Evolutionary conservation across 2,888 invertebrate species (phyloP), one percentile per base, ranked within the genome.

Genomic region (Lasioglossum zephyrum): DNA sequence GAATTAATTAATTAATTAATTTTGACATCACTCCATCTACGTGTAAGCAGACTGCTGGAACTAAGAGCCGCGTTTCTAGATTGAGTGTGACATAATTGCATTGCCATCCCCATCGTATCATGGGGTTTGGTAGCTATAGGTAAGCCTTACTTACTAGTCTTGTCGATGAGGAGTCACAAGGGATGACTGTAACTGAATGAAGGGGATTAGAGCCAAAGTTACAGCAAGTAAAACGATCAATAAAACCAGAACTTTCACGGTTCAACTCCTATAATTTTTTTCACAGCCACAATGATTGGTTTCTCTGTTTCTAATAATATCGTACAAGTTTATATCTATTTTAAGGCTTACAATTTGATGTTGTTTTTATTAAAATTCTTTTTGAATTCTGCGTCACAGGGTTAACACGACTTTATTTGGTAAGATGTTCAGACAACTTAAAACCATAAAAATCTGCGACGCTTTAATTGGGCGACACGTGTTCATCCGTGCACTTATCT

Each of bases 81-180:
- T 66, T 16, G 63, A 66, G 63, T 31, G 16, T 18, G 31, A 5
- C 31, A 18, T 66, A 66, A 66, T 66, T 66, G 16, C 63, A 66
- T 66, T 66, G 63, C 31, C 36, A 36, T 66, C 36, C 63, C 18
- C 63, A 36, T 31, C 31, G 31, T 66, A 66, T 66, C 63, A 36
- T 66, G 31, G 63, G 63, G 63, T 36, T 36, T 31, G 63, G 31
- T 66, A 18, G 18, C 2, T 36, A 66, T 31, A 31, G 18, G 63
- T 66, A 66, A 66, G 63, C 31, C 63, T 66, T 63, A 63, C 31
- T 63, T 66, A 36, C 36, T 18, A 66, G 63, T 66, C 63, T 66
- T 18, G 36, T 6, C 31, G 31, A 66, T 18, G 31, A 66, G 31
- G 18, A 66, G 63, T 31, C 63, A 31, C 16, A 66, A 66, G 16